These are phyloP conservation scores for Philotrypesis tridentata DNA, from an alignment of 1,140 invertebrate genomes.

Conservation along the genomic window DNA sequence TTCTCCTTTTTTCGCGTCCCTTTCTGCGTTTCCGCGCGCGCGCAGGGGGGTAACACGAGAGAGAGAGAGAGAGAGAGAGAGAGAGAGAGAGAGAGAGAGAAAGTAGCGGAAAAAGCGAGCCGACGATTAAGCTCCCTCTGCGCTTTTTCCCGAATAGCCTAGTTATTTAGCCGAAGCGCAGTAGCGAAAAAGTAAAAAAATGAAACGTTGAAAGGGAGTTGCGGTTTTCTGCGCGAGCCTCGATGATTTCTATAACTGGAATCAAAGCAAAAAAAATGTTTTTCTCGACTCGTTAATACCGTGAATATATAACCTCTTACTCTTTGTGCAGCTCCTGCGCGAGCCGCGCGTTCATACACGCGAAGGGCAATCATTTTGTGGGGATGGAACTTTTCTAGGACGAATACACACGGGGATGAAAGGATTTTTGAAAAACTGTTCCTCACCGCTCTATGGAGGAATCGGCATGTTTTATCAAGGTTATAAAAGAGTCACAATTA, in stretches of 20 bases:
- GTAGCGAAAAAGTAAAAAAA: constrained; percentile 1
- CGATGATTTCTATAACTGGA: constrained; percentile 19
- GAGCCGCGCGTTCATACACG: no score
- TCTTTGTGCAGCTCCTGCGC: background rate
- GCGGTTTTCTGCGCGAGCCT: background rate
- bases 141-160: background rate
- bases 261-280: constrained; percentile 9
- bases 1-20: background rate
- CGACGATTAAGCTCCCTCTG: background rate
- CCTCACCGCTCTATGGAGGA: background rate
- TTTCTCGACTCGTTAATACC: background rate
- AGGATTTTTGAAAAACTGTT: background rate
- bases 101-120: constrained; percentile 1
- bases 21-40: background rate
- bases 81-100: background rate
- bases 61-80: no score
- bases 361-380: constrained; percentile 11
- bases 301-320: background rate
- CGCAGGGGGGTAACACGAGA: no score
- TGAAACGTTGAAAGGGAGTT: no score
- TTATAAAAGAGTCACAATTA: background rate
- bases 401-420: background rate
- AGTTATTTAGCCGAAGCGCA: constrained; percentile 1
- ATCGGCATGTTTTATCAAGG: background rate
- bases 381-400: constrained; percentile 5